These are phyloP conservation scores for Lepidocyrtinus sp. DNA, from an alignment of 2,888 invertebrate species.

Conservation along the genomic window DNA sequence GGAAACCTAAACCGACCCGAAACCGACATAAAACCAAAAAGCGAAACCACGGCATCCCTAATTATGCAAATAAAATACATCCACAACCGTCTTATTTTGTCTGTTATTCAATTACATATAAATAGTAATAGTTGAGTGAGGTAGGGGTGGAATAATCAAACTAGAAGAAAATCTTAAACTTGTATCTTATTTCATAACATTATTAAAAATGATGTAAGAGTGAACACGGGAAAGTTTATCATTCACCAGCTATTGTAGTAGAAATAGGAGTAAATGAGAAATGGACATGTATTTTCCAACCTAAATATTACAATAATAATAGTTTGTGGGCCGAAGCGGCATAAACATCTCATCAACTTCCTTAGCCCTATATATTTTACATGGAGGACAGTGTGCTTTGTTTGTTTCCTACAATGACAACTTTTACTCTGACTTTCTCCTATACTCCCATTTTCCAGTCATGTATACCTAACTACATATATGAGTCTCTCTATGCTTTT, in stretches of 20 bases:
- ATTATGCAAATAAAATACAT: no score
- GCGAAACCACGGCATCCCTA: no score
- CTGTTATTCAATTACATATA: constrained; percentile 30
- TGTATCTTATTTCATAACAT: constrained; percentile 19
- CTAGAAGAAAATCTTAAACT: background rate
- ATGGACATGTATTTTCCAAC: background rate
- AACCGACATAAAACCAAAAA: no score
- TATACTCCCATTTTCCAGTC: background rate
- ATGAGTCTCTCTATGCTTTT: background rate
- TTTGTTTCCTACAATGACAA: constrained; percentile 27
- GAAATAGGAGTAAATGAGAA: background rate
- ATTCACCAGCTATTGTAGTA: no score
- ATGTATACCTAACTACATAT: background rate
- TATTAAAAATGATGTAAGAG: background rate
- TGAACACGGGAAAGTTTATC: background rate
- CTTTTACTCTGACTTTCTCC: constrained; percentile 19
- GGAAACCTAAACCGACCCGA: no score
- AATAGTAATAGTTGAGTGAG: no score
- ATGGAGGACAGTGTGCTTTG: background rate
- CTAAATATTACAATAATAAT: background rate
- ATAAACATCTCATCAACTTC: constrained; percentile 12
- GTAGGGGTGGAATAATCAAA: background rate
- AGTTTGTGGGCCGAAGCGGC: background rate
- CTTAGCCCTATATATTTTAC: background rate
- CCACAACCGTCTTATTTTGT: no score